Conservation (phyloP, 2,888 invertebrate species). For the Caenorhabditis sp. region DNA sequence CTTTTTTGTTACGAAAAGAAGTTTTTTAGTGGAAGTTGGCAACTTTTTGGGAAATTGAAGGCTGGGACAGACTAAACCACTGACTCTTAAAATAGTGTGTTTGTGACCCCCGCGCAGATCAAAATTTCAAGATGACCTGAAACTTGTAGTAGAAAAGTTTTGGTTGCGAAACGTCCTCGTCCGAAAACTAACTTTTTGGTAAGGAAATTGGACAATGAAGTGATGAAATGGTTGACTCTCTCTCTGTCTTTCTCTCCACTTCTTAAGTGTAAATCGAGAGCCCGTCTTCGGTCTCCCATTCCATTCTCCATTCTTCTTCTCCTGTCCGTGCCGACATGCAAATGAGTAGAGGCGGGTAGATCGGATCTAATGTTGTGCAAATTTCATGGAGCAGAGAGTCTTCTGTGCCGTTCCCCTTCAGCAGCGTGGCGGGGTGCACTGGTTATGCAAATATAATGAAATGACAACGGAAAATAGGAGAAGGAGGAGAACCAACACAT, state of each 20-base stretch:
- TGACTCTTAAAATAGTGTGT: no score
- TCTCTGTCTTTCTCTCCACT: no score
- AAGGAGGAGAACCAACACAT: slow-evolving; percentile 40
- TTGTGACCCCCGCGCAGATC: no score
- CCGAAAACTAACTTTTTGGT: no score
- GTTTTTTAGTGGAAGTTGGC: no score
- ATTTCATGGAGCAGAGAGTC: slow-evolving; percentile 27
- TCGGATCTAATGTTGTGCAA: slow-evolving; percentile 56
- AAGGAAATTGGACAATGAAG: slow-evolving; percentile 37
- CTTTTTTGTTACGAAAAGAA: no score
- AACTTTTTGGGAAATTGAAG: no score
- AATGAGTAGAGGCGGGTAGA: slow-evolving; percentile 41
- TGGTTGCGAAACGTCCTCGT: no score
- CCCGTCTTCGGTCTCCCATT: background rate
- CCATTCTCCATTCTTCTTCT: background rate
- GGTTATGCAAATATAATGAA: slow-evolving; percentile 59
- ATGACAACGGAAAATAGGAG: slow-evolving; percentile 26
- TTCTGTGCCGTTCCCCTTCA: slow-evolving; percentile 18
- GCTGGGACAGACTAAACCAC: no score
- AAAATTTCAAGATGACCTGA: no score
- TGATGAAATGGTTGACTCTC: slow-evolving; percentile 41
- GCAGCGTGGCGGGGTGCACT: slow-evolving; percentile 22
- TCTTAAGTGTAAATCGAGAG: slow-evolving; percentile 44
- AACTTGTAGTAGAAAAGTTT: no score
- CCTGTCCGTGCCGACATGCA: slow-evolving; percentile 40